A percentile compares a stretch with the other conserved stretches of the same genome.
Conservation (phyloP, 2,888 invertebrate species). For the Cephus nigrinus region DNA sequence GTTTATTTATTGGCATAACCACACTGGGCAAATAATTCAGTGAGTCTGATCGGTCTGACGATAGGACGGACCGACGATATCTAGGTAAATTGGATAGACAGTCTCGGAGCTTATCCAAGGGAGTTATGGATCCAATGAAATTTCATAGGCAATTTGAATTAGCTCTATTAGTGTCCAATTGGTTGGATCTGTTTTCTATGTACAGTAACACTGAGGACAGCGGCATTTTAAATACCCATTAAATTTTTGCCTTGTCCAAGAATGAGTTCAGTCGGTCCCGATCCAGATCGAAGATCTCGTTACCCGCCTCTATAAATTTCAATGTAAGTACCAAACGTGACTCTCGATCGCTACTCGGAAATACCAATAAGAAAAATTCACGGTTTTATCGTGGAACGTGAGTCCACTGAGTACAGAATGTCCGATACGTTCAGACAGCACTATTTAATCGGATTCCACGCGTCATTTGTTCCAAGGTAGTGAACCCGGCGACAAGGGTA, state of each 20-base stretch:
- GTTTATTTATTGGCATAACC: neutral
- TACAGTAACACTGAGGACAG: conserved; percentile 9
- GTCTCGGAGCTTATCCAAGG: neutral
- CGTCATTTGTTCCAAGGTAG: conserved; percentile 40
- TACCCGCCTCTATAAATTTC: neutral
- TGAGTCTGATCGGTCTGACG: neutral
- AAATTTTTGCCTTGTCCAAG: neutral
- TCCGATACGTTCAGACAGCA: neutral
- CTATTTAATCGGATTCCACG: conserved; percentile 32
- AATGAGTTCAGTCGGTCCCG: neutral
- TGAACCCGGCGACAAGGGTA: neutral
- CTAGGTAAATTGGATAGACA: conserved; percentile 5
- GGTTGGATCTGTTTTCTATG: neutral
- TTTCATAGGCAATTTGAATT: conserved; percentile 48
- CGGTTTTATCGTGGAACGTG: neutral
- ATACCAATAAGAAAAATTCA: neutral
- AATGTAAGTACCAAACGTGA: neutral
- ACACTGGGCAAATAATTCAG: neutral
- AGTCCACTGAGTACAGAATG: neutral
- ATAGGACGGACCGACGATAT: neutral
- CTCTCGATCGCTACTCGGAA: neutral
- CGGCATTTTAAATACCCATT: conserved; percentile 48
- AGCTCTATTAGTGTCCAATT: conserved; percentile 39
- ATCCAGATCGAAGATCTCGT: neutral
- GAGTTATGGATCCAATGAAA: conserved; percentile 43